phyloP scores from a whole-genome alignment of 2,888 invertebrate genomes.

The Lydus trimaculatus region DNA sequence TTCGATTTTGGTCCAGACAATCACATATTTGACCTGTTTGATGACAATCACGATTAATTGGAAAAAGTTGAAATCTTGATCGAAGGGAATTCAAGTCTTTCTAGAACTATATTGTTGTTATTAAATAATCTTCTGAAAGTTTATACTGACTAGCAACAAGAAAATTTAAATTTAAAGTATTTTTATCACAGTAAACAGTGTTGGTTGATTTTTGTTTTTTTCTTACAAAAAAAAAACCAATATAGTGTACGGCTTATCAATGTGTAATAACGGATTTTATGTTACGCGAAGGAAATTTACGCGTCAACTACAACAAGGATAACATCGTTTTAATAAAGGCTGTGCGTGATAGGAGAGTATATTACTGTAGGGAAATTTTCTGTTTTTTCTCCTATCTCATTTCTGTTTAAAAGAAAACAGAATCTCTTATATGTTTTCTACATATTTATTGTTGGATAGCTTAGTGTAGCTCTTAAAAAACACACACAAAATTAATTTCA shows the following conservation, averaged over 20 bases:
- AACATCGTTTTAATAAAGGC: background rate
- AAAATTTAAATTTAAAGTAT: background rate
- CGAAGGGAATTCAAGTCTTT: background rate
- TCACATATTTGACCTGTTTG: background rate
- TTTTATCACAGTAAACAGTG: background rate
- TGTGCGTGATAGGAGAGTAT: background rate
- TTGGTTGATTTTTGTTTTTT: background rate
- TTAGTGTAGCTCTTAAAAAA: too few relatives aligned
- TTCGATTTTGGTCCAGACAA: background rate
- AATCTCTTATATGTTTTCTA: too few relatives aligned
- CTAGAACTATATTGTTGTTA: background rate
- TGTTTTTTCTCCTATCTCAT: background rate
- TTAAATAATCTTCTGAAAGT: too few relatives aligned
- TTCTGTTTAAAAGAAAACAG: background rate
- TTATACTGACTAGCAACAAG: too few relatives aligned
- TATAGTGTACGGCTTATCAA: background rate
- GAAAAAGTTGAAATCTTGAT: background rate
- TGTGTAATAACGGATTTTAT: constrained; percentile 1
- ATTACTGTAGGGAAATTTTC: background rate
- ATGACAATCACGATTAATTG: background rate
- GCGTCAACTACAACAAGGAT: background rate
- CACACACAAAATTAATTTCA: too few relatives aligned
- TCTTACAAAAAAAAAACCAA: background rate
- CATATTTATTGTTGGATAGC: too few relatives aligned
- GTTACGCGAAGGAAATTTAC: background rate